These are phyloP conservation scores for Brachionus asplanchnoidis DNA, from an alignment of 1,140 invertebrate genomes.

Conservation along the genomic window DNA sequence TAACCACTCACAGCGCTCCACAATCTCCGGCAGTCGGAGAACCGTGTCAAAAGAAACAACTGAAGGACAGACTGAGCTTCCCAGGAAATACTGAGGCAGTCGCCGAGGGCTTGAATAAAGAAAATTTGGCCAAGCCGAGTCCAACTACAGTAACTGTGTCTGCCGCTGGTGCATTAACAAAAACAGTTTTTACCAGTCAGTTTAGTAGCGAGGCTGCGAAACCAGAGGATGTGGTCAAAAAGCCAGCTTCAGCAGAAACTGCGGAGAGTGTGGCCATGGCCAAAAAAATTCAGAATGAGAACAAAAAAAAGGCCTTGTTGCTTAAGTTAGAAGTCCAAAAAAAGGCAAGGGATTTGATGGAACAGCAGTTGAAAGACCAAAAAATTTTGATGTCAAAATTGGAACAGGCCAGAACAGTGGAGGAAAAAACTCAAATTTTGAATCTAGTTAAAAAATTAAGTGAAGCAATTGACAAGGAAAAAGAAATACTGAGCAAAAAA, in stretches of 20 bases:
- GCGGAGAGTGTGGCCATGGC: neutral
- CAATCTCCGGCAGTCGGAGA: neutral
- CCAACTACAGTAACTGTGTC: neutral
- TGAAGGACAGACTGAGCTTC: slow-evolving; percentile 12
- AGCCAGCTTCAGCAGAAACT: neutral
- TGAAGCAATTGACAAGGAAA: slow-evolving; percentile 38
- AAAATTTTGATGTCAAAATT: slow-evolving; percentile 27
- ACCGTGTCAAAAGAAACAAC: neutral
- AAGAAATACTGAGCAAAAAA: slow-evolving; percentile 34
- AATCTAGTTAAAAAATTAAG: slow-evolving; percentile 32
- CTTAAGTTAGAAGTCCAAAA: slow-evolving; percentile 14
- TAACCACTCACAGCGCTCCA: neutral
- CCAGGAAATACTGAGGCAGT: neutral
- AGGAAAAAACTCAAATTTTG: slow-evolving; percentile 41
- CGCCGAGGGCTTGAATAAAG: neutral
- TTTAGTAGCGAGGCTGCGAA: neutral
- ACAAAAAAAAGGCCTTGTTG: slow-evolving; percentile 13
- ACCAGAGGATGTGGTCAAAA: neutral
- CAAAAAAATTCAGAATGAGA: slow-evolving; percentile 36
- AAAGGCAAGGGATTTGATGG: slow-evolving; percentile 21
- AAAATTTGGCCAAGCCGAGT: neutral
- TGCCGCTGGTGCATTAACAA: neutral
- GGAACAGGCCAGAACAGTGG: slow-evolving; percentile 5
- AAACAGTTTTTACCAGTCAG: slow-evolving; percentile 3
- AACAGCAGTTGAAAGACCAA: slow-evolving; percentile 36